phyloP scores from a whole-genome alignment of 92 coral and sea anemone genomes.

The Zoanthus sociatus region DNA sequence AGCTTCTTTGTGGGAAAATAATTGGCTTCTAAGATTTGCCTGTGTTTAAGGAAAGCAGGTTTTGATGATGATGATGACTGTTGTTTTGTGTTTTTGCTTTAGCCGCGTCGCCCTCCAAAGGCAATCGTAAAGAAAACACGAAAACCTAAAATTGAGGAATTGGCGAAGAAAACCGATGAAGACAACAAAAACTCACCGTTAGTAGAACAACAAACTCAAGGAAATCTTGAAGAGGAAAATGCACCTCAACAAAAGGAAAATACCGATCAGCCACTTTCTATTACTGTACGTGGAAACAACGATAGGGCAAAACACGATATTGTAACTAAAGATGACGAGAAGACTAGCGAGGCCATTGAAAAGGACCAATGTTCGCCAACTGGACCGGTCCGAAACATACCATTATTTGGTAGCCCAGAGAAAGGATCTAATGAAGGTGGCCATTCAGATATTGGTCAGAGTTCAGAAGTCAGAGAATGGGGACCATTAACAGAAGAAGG shows the following conservation, averaged over 20 bases:
- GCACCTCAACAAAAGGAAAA: not conserved
- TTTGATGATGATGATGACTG: too few species aligned
- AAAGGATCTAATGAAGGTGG: not conserved
- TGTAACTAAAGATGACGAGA: not conserved
- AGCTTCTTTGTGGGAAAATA: too few species aligned
- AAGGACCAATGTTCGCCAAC: slow-evolving; percentile 12
- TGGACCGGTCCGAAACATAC: slow-evolving; percentile 13
- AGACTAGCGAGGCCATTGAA: slow-evolving; percentile 3
- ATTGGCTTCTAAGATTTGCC: too few species aligned
- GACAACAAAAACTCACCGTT: slow-evolving; percentile 18
- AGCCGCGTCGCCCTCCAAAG: slow-evolving; percentile 69
- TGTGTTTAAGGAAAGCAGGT: too few species aligned
- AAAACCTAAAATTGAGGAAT: slow-evolving; percentile 13
- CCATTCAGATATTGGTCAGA: not conserved
- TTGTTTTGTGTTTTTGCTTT: not conserved
- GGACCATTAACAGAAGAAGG: not conserved
- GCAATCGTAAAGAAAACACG: slow-evolving; percentile 55
- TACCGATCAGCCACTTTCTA: not conserved
- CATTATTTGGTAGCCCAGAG: slow-evolving; percentile 20
- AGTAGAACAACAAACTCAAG: slow-evolving; percentile 37
- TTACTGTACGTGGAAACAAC: not conserved
- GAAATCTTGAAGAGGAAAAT: not conserved
- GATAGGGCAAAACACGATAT: not conserved
- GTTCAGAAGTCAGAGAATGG: not conserved
- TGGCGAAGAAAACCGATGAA: slow-evolving; percentile 16